phyloP scores from a whole-genome alignment of 2,797 vertebrate genomes.

The Vireo griseus region DNA sequence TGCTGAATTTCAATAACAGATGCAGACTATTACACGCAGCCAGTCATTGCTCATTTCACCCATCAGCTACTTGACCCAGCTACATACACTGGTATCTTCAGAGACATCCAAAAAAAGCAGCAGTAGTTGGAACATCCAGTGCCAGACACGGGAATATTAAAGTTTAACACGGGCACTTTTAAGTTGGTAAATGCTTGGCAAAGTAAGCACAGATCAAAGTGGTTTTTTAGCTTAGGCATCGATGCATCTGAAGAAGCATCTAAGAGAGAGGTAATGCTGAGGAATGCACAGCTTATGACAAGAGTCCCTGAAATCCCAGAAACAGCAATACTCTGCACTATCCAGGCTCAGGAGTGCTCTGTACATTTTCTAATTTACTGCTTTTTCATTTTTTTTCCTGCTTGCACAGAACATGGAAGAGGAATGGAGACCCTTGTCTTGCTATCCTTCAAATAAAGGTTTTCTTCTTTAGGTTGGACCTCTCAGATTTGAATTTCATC shows the following conservation, averaged over 20 bases:
- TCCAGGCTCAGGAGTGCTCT: neutral
- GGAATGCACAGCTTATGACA: neutral
- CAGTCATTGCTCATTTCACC: neutral
- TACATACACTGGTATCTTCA: neutral
- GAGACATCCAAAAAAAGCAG: slow-evolving; percentile 54
- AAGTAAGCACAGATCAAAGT: slow-evolving; percentile 45
- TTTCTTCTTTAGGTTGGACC: neutral
- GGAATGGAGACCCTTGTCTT: neutral
- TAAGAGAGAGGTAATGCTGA: neutral
- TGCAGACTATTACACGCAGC: neutral
- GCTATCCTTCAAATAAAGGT: neutral
- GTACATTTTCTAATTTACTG: neutral
- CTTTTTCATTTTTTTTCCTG: neutral
- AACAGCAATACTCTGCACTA: neutral
- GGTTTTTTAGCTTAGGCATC: neutral
- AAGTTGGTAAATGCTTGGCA: slow-evolving; percentile 37
- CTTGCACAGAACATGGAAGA: neutral
- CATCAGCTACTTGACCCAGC: slow-evolving; percentile 38
- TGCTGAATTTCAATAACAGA: neutral
- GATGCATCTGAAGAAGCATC: neutral
- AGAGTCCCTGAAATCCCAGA: neutral
- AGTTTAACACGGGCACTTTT: slow-evolving; percentile 43
- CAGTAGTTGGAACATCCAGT: slow-evolving; percentile 26
- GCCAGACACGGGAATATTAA: slow-evolving; percentile 44
- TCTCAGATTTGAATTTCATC: neutral